Base-by-base conservation (phyloP, 2,888 invertebrate species). In the Arge pagana region DNA sequence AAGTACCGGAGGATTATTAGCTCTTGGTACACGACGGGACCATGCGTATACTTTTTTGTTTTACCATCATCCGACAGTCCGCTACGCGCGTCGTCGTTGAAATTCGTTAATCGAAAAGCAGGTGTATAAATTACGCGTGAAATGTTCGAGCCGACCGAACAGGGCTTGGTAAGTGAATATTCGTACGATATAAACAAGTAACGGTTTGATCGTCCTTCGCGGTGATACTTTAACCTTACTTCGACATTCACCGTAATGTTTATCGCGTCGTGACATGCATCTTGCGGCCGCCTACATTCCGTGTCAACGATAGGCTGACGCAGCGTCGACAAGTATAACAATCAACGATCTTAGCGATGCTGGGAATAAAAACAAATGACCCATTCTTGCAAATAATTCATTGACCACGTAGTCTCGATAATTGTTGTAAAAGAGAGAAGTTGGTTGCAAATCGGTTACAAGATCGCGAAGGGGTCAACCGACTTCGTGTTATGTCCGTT, bases 151-250 rank as follows among this genome's bases (percentile, higher is more conserved):
- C 68, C 71, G 11, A 66, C 56, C 35, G 75, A 75, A 57, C 70
- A 70, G 54, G 74, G 73, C 59, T 70, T 72, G 71, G 75, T 75
- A 62, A 62, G 56, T n/a, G n/a, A n/a, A n/a, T n/a, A n/a, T n/a
- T n/a, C n/a, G n/a, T n/a, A n/a, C n/a, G n/a, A n/a, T n/a, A n/a
- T n/a, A 43, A 23, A 18, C 6, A 4, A 13, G 18, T 5, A 21
- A 40, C 24, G 26, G 5, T 11, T 4, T 23, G 15, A 16, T 6
- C 11, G 4, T 11, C 6, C 10, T 11, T 13, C 18, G 5, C 10
- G 11, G 6, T 26, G 4, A 24, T 26, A 2, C 30, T 2, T 11
- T 3, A n/a, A n/a, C n/a, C n/a, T n/a, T n/a, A n/a, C n/a, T 8
- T 31, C 18, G 42, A 42, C 16, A 13, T 11, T 16, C 15, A 16